Evolutionary conservation across 2,888 invertebrate genomes (phyloP), one percentile per base, ranked within the genome.

Genomic region (Zaprionus lineosus): DNA sequence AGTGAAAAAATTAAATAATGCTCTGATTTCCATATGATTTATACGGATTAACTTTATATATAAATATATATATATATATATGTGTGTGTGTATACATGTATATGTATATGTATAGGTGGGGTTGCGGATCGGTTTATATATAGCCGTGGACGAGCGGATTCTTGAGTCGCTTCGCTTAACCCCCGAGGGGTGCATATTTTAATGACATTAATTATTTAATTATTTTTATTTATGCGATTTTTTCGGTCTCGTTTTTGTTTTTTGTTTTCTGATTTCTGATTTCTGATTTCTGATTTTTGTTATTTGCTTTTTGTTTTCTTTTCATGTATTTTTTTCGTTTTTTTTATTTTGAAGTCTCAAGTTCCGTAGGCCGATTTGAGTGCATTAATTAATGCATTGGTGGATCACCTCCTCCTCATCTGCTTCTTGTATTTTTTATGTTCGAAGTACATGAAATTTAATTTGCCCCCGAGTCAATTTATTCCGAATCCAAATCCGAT

Each of bases 201-300:
- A 83, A 83, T 72, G 72, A 58, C 69, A 78, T 81, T 82, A 84
- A 81, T 84, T 81, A 81, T 82, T 81, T 84, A 81, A 81, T 84
- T 84, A 78, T 84, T 84, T 78, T 72, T 74, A 84, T 84, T 84
- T 84, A 75, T 82, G 64, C 79, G 60, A 36, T 57, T 72, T 48
- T 44, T 15, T 21, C 16, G 24, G 52, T 24, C 37, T 31, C 21
- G 3, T 29, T 40, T 2, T 48, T 40, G 8, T 31, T 46, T 48
- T 48, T 16, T 26, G n/a, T n/a, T n/a, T n/a, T n/a, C n/a, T 34
- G 4, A 24, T 24, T 24, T 4, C 24, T 24, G 2, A 7, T 24
- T 2, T 6, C n/a, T 33, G 21, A 19, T 36, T 52, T 33, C n/a
- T 26, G 19, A 8, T 31, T 46, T 26, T 40, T 24, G 3, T 5